phyloP scores from a whole-genome alignment of 1,140 invertebrate species.

The Aphaenogaster ashmeadi region DNA sequence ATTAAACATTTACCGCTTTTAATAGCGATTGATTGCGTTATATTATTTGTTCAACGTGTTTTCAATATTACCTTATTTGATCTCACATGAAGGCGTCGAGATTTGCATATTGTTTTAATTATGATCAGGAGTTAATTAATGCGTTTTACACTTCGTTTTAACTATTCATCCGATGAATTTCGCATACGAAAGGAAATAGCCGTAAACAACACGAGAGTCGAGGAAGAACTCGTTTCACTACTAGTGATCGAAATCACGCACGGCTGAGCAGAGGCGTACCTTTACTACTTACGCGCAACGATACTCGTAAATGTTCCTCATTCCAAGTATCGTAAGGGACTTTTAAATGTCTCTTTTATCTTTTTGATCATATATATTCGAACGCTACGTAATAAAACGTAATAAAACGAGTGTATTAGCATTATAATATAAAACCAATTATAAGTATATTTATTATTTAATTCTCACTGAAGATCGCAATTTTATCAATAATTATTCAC shows the following conservation, averaged over 20 bases:
- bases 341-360: constrained; percentile 3
- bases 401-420: neutral
- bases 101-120: constrained; percentile 19
- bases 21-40: neutral
- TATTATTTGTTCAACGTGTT: neutral
- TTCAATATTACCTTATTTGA: constrained; percentile 9
- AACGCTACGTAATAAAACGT: neutral
- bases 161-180: neutral
- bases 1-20: neutral
- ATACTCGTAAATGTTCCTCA: neutral
- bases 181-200: neutral
- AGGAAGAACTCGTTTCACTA: neutral
- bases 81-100: neutral
- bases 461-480: neutral
- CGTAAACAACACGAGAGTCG: neutral
- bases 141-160: neutral
- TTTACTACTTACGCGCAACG: constrained; percentile 27
- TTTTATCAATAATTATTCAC: constrained; percentile 11
- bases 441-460: constrained; percentile 21
- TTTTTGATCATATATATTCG: neutral
- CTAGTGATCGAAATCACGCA: neutral
- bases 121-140: neutral
- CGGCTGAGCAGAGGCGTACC: constrained; percentile 14
- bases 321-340: neutral
- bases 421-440: neutral